Conservation (phyloP, 2,888 invertebrate genomes). For the Sipha maydis region DNA sequence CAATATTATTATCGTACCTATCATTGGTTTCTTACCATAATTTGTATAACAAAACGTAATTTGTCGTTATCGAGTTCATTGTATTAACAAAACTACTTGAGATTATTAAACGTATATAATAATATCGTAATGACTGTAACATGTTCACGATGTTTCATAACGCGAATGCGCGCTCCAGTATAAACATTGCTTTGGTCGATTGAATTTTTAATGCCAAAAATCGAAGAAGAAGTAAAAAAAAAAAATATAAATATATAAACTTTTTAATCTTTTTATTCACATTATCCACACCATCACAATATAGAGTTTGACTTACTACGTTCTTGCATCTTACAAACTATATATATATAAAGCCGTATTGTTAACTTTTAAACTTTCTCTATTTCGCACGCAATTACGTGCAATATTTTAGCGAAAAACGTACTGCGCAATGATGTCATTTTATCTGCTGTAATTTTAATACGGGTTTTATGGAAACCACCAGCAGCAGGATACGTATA, state of each 20-base stretch:
- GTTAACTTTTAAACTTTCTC: constrained; percentile 45
- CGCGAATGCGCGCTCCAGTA: neutral
- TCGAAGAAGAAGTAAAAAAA: neutral
- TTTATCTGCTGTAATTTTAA: constrained; percentile 54
- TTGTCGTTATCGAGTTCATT: no score
- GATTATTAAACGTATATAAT: neutral
- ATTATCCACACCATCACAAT: neutral
- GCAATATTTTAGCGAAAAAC: constrained; percentile 41
- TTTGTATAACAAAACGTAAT: no score
- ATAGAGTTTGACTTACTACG: neutral
- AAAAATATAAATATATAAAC: neutral
- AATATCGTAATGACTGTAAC: neutral
- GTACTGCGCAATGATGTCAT: constrained; percentile 6
- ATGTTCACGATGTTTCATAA: neutral
- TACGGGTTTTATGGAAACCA: neutral
- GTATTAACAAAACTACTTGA: no score
- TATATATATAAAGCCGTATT: neutral
- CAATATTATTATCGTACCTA: no score
- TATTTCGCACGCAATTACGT: constrained; percentile 43
- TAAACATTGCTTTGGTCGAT: neutral
- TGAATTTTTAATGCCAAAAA: constrained; percentile 15
- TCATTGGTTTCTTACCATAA: no score
- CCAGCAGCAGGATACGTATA: neutral
- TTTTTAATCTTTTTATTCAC: constrained; percentile 9
- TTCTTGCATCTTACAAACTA: constrained; percentile 21